Conservation (phyloP, 1,140 invertebrate genomes). For the Daktulosphaira vitifoliae region DNA sequence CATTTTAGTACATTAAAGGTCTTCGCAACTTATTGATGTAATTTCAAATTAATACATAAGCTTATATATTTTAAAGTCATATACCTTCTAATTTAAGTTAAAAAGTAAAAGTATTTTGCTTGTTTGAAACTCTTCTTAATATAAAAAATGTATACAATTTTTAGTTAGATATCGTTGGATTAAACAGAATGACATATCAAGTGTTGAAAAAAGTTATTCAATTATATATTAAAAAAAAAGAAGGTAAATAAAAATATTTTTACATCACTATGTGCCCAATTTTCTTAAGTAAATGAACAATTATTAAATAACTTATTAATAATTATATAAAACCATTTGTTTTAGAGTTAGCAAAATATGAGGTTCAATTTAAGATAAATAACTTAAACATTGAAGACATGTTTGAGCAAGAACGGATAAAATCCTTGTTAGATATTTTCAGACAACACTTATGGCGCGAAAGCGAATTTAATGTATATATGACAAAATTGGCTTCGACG, state of each 20-base stretch:
- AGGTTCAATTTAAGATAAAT: constrained; percentile 78
- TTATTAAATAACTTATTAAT: no score
- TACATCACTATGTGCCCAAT: neutral
- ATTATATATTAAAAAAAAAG: neutral
- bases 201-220: neutral
- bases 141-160: no score
- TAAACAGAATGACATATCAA: constrained; percentile 28
- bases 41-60: no score
- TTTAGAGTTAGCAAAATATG: constrained; percentile 57
- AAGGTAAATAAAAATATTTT: neutral
- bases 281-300: neutral
- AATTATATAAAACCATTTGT: no score
- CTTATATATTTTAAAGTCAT: no score
- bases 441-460: constrained; percentile 50
- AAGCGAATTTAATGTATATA: constrained; percentile 56
- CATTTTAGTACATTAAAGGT: no score
- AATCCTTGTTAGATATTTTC: constrained; percentile 65
- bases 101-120: no score
- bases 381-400: constrained; percentile 79
- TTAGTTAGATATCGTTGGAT: constrained; percentile 25
- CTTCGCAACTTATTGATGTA: no score
- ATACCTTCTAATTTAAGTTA: no score
- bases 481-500: constrained; percentile 74
- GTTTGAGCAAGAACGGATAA: constrained; percentile 57
- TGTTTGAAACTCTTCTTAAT: no score